Percentiles rank a stretch among this genome's conserved stretches.
Evolutionary conservation across 1,140 invertebrate genomes (phyloP).

Genomic region (Mamestra configurata): DNA sequence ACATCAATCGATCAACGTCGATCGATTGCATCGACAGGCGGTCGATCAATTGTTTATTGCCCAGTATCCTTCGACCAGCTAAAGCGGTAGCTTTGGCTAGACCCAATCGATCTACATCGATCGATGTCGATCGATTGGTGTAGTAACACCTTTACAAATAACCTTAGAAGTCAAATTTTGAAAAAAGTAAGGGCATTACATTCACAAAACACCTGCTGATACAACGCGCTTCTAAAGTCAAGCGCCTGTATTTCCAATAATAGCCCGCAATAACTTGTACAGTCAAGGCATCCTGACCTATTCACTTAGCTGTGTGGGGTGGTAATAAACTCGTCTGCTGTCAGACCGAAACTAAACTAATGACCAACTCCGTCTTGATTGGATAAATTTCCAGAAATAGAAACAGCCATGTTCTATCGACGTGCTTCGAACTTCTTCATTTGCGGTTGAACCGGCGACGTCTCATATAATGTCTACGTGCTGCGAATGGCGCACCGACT

Average conservation of each 20-base stretch:
- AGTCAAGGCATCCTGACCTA: slow-evolving; percentile 1
- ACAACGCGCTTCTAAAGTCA: not conserved
- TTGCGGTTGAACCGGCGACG: slow-evolving; percentile 62
- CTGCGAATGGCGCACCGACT: slow-evolving; percentile 56
- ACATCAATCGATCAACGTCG: too few relatives aligned
- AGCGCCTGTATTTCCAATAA: not conserved
- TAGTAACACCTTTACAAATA: too few relatives aligned
- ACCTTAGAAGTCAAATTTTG: too few relatives aligned
- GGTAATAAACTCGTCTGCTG: slow-evolving; percentile 38
- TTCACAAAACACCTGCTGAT: too few relatives aligned
- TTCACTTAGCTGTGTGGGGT: not conserved
- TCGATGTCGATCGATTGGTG: too few relatives aligned
- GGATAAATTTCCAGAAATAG: slow-evolving; percentile 56
- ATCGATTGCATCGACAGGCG: too few relatives aligned
- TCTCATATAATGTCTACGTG: slow-evolving; percentile 69
- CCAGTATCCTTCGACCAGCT: too few relatives aligned
- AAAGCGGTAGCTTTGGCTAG: too few relatives aligned
- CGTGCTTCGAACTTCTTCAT: slow-evolving; percentile 58
- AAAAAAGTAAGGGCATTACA: too few relatives aligned
- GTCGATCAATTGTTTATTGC: too few relatives aligned
- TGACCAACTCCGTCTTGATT: slow-evolving; percentile 58
- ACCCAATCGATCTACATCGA: too few relatives aligned
- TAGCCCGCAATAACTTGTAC: slow-evolving; percentile 20
- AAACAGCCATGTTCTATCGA: slow-evolving; percentile 57
- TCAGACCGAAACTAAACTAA: slow-evolving; percentile 58